These are phyloP conservation scores for Eufriesea mexicana DNA, from an alignment of 1,140 invertebrate genomes.

Conservation along the genomic window DNA sequence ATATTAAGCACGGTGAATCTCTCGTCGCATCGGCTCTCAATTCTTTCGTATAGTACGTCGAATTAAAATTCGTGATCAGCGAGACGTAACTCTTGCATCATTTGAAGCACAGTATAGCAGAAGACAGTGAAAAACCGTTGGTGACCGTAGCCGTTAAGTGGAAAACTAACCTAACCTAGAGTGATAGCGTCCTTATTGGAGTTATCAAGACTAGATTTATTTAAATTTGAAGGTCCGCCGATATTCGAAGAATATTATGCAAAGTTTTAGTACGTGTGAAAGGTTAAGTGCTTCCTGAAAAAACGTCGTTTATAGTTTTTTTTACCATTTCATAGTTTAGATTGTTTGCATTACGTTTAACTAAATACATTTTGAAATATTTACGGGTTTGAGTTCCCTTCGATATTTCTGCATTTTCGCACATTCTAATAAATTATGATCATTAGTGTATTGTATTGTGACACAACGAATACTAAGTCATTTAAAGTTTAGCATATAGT, in stretches of 20 bases:
- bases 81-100: constrained; percentile 42
- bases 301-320: background rate
- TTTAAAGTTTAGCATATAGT: constrained; percentile 8
- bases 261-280: constrained; percentile 61
- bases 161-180: constrained; percentile 68
- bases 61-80: constrained; percentile 44
- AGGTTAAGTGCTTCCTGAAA: constrained; percentile 26
- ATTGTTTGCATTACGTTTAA: constrained; percentile 32
- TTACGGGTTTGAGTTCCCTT: background rate
- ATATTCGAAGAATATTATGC: constrained; percentile 61
- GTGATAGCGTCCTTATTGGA: constrained; percentile 70
- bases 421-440: background rate
- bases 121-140: constrained; percentile 67
- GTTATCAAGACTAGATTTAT: constrained; percentile 50
- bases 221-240: constrained; percentile 54
- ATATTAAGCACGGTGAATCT: constrained; percentile 21
- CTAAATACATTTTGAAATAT: background rate
- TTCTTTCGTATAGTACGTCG: constrained; percentile 34
- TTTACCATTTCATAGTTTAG: background rate
- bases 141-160: constrained; percentile 66
- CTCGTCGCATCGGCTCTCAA: background rate
- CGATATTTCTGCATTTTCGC: background rate
- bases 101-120: constrained; percentile 45
- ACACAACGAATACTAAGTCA: background rate
- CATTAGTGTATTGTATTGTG: background rate